phyloP scores from a whole-genome alignment of 2,113 vertebrate genomes.

The Stictonetta naevosa region DNA sequence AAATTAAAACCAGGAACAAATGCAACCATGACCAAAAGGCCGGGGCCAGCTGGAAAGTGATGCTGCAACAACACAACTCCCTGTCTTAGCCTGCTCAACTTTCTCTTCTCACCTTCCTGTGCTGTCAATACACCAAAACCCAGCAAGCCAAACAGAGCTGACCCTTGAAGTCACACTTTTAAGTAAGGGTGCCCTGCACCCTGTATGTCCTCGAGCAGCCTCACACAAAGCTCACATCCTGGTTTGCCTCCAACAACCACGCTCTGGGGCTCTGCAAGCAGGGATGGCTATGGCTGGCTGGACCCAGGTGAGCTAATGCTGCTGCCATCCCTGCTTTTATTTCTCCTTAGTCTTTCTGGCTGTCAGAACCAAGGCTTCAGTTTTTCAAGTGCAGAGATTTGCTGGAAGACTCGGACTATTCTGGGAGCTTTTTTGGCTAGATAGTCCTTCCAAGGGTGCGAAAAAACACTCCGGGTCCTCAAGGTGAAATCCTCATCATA shows the following conservation, averaged over 20 bases:
- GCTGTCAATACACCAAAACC: background rate
- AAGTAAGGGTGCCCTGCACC: background rate
- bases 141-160: background rate
- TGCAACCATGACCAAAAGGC: background rate
- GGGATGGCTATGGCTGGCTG: rapidly evolving
- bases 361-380: background rate
- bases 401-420: background rate
- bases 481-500: background rate
- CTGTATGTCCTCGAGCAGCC: background rate
- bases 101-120: background rate
- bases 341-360: background rate
- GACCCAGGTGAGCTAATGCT: background rate
- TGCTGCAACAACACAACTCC: background rate
- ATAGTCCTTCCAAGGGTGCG: background rate
- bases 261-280: background rate
- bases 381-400: background rate
- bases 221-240: background rate
- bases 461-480: background rate
- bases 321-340: background rate
- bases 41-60: background rate
- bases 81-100: background rate
- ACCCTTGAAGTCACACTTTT: background rate
- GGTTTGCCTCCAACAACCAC: background rate
- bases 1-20: background rate
- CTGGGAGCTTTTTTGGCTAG: background rate